Base-by-base conservation (phyloP, 2,113 vertebrate species). In the Coracopsis vasa region DNA sequence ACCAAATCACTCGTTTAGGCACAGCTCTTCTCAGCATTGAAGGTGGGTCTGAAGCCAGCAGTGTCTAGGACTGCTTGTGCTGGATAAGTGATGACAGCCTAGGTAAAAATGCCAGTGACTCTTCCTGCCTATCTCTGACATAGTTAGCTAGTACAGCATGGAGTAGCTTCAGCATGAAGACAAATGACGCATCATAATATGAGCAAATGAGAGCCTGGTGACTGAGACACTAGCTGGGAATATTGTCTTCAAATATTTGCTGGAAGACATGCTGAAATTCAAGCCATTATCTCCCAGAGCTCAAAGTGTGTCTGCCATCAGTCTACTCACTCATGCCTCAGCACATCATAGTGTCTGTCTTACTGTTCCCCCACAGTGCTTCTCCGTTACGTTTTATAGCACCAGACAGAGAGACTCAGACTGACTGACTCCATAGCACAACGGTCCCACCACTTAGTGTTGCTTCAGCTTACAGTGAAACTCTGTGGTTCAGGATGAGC, bases 201-300 rank as follows among this genome's bases (percentile, higher is more conserved):
- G 2, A 83, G 53, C 58, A 92, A 78, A 90, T 58, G 82, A 88
- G 67, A 94, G 37, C 64, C 60, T 73, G 20, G 42, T 83, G 72
- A 62, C 45, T 70, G 23, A 86, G 60, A 17, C 19, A 37, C 67
- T 73, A 60, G 13, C 60, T 1, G 12, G 33, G 50, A 94, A 74
- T 81, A 91, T 54, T 81, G 56, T 51, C 74, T 94, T 97, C 81
- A 92, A 69, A 28, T 77, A 51, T 37, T 82, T 94, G 56, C 74
- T 88, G 90, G 45, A 93, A 66, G 53, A 66, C 41, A 61, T 44
- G 35, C 48, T 82, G 94, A 82, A 95, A 95, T 86, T 92, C 53
- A 95, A 93, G 31, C 66, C 74, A 10, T 92, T 92, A 90, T 80
- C 66, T 95, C 62, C 62, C 37, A 73, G 75, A 86, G 70, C 41